Evolutionary conservation across 2,797 vertebrate genomes (phyloP).

Genomic region (Coilia nasus): DNA sequence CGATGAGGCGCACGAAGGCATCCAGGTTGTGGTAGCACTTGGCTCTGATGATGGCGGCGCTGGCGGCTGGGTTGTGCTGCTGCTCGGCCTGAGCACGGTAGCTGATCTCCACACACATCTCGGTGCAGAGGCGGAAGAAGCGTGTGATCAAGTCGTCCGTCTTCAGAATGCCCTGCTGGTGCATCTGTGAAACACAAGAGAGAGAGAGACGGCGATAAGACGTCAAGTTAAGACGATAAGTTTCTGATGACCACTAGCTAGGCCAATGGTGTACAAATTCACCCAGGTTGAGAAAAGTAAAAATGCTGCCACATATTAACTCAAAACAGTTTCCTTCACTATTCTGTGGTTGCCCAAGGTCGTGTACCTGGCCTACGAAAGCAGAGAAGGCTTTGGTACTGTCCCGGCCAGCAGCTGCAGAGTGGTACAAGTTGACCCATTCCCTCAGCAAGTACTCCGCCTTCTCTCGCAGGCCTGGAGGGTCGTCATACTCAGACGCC

Average conservation of each 20-base stretch:
- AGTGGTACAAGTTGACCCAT: conserved; percentile 99
- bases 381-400: conserved; percentile 99
- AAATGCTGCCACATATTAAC: no score
- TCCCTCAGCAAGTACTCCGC: conserved; percentile 97
- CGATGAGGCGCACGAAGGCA: conserved; percentile 96
- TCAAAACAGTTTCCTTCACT: not conserved
- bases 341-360: not conserved
- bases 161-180: conserved; percentile 98
- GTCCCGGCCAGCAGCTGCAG: conserved; percentile 95
- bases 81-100: conserved; percentile 97
- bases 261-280: no score
- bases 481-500: conserved; percentile 98
- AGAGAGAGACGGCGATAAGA: not conserved
- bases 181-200: conserved; percentile 80
- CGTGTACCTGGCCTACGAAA: conserved; percentile 95
- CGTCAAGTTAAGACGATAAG: not conserved
- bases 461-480: conserved; percentile 96
- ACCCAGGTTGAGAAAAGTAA: no score
- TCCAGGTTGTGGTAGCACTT: conserved; percentile 99
- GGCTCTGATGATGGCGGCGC: conserved; percentile 96
- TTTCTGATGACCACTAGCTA: not conserved
- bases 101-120: conserved; percentile 99
- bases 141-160: conserved; percentile 98
- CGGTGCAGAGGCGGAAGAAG: conserved; percentile 98
- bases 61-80: conserved; percentile 97